Evolutionary conservation across 2,113 vertebrate species (phyloP).

Genomic region (Pluvianellus socialis): DNA sequence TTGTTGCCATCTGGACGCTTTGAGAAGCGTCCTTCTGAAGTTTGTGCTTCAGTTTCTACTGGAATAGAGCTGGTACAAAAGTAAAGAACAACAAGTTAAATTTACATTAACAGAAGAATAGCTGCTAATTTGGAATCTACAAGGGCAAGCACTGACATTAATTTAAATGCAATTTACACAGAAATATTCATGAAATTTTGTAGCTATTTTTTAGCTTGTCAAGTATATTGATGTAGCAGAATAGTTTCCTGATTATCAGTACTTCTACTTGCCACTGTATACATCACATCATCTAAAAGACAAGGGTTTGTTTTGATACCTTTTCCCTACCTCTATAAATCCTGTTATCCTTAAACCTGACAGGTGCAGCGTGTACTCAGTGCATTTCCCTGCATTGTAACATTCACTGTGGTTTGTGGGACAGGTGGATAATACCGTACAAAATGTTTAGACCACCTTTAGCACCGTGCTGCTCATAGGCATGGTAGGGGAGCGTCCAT

Average conservation of each 20-base stretch:
- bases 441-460: not conserved
- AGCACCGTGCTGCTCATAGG: not conserved
- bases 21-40: slow-evolving; percentile 56
- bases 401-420: not conserved
- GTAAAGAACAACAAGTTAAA: slow-evolving; percentile 63
- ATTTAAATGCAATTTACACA: slow-evolving; percentile 61
- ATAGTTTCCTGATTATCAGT: slow-evolving; percentile 59
- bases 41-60: slow-evolving; percentile 28
- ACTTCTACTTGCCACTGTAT: not conserved
- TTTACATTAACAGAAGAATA: slow-evolving; percentile 70
- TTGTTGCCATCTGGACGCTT: slow-evolving; percentile 71
- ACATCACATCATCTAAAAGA: not conserved
- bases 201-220: slow-evolving; percentile 64
- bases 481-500: not conserved
- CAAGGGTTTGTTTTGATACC: not conserved
- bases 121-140: slow-evolving; percentile 70
- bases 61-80: slow-evolving; percentile 62
- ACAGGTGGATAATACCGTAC: rapidly evolving
- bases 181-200: slow-evolving; percentile 74
- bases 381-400: not conserved
- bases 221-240: slow-evolving; percentile 42
- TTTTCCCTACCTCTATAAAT: not conserved
- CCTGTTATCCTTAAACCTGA: not conserved
- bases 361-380: not conserved
- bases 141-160: slow-evolving; percentile 46